A percentile compares a stretch with the other conserved stretches of the same genome.
Conservation (phyloP, 2,888 invertebrate genomes). For the Apeira syringaria region DNA sequence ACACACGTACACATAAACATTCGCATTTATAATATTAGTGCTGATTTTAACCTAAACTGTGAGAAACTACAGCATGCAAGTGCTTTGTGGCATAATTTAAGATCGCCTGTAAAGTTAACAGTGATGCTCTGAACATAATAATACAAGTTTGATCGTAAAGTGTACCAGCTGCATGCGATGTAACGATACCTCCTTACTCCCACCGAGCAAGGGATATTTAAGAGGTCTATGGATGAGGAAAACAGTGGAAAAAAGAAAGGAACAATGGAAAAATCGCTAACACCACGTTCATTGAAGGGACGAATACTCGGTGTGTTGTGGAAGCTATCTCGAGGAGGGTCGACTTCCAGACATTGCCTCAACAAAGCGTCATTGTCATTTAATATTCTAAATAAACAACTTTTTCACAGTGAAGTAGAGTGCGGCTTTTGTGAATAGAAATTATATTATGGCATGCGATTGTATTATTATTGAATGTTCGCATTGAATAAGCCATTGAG, state of each 20-base stretch:
- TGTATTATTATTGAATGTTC: too few relatives aligned
- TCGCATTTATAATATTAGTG: too few relatives aligned
- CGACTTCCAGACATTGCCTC: slow-evolving; percentile 40
- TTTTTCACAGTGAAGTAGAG: slow-evolving; percentile 22
- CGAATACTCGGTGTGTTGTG: slow-evolving; percentile 43
- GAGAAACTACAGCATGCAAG: slow-evolving; percentile 18
- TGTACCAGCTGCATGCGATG: slow-evolving; percentile 74
- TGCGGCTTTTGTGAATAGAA: slow-evolving; percentile 24
- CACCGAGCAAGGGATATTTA: slow-evolving; percentile 48
- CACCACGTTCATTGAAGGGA: slow-evolving; percentile 51
- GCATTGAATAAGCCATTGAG: too few relatives aligned
- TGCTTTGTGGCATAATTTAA: slow-evolving; percentile 44
- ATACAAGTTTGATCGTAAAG: slow-evolving; percentile 72
- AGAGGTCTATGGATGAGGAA: slow-evolving; percentile 52
- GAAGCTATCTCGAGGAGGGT: slow-evolving; percentile 50
- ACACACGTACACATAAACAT: too few relatives aligned
- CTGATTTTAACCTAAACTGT: too few relatives aligned
- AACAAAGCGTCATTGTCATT: slow-evolving; percentile 55
- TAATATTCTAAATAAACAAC: slow-evolving; percentile 48
- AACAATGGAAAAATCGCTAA: slow-evolving; percentile 46
- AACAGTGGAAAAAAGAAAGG: slow-evolving; percentile 47
- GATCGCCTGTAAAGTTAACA: slow-evolving; percentile 60
- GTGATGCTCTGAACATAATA: slow-evolving; percentile 67
- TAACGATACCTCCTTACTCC: slow-evolving; percentile 54
- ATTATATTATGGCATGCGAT: slow-evolving; percentile 11